Percentiles rank a stretch among this genome's conserved stretches.
These are phyloP conservation scores for Cyclopterus lumpus DNA, from an alignment of 2,797 vertebrate species.

Conservation along the genomic window DNA sequence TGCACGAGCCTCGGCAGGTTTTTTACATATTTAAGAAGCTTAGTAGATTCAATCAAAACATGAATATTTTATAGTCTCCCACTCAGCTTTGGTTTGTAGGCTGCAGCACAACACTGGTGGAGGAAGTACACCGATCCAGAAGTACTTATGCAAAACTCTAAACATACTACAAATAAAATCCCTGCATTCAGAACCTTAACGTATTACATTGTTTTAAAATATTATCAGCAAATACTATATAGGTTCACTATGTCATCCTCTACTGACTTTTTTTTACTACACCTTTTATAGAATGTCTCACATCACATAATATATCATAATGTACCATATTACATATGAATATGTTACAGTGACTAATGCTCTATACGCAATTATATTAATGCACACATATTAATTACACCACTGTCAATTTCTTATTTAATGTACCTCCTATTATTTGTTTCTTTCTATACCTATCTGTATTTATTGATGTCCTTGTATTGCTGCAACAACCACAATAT, in stretches of 20 bases:
- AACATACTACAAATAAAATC: not conserved
- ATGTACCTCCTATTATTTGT: not conserved
- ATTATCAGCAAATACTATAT: not conserved
- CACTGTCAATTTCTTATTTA: not conserved
- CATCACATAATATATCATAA: not conserved
- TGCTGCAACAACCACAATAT: not conserved
- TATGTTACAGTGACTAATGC: not conserved
- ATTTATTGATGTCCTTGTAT: not conserved
- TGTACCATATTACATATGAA: not conserved
- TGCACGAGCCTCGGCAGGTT: constrained; percentile 12
- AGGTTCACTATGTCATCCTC: not conserved
- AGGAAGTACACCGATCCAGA: not conserved
- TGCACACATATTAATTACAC: not conserved
- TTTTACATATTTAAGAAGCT: not conserved
- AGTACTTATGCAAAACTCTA: not conserved
- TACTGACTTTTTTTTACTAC: not conserved
- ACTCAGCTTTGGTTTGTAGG: no score
- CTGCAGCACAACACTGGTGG: not conserved
- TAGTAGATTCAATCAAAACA: not conserved
- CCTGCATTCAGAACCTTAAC: not conserved
- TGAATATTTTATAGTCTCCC: not conserved
- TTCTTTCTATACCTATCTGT: not conserved
- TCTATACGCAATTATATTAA: not conserved
- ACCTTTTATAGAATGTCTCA: not conserved
- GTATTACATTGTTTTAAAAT: not conserved